Evolutionary conservation across 2,113 vertebrate genomes (phyloP).

Genomic region (Clarias gariepinus): DNA sequence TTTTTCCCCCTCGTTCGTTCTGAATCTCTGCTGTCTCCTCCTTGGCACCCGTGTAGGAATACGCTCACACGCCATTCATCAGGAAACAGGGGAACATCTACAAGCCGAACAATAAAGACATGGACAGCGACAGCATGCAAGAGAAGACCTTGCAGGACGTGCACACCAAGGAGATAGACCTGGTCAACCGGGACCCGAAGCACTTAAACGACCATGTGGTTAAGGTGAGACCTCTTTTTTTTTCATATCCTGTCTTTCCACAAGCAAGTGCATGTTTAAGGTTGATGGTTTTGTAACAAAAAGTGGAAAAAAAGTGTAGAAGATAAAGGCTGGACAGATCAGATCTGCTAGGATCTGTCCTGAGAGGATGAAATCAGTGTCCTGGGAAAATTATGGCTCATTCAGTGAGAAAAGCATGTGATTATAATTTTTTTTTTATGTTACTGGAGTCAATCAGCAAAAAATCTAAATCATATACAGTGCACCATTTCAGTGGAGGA

Average conservation of each 20-base stretch:
- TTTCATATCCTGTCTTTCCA: background rate
- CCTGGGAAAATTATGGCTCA: too few relatives aligned
- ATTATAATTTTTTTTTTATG: background rate
- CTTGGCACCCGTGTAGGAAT: slow-evolving; percentile 75
- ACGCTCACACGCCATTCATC: slow-evolving; percentile 86
- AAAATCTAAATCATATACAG: background rate
- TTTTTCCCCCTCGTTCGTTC: slow-evolving; percentile 15
- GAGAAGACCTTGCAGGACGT: slow-evolving; percentile 86
- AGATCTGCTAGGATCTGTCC: background rate
- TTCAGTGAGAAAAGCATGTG: background rate
- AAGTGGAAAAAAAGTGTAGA: rapidly evolving
- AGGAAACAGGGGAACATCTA: slow-evolving; percentile 98
- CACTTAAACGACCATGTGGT: slow-evolving; percentile 93
- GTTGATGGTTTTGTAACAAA: background rate
- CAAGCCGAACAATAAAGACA: slow-evolving; percentile 96
- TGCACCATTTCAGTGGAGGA: background rate
- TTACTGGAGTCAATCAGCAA: background rate
- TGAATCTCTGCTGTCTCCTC: slow-evolving; percentile 46
- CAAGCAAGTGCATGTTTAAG: background rate
- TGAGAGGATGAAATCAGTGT: background rate
- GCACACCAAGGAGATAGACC: slow-evolving; percentile 96
- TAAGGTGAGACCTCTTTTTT: slow-evolving; percentile 77
- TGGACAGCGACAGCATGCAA: slow-evolving; percentile 87
- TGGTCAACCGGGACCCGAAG: slow-evolving; percentile 95
- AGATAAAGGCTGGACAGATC: background rate